These are phyloP conservation scores for Fistularia tabacaria DNA, from an alignment of 2,797 vertebrate species.

Conservation along the genomic window DNA sequence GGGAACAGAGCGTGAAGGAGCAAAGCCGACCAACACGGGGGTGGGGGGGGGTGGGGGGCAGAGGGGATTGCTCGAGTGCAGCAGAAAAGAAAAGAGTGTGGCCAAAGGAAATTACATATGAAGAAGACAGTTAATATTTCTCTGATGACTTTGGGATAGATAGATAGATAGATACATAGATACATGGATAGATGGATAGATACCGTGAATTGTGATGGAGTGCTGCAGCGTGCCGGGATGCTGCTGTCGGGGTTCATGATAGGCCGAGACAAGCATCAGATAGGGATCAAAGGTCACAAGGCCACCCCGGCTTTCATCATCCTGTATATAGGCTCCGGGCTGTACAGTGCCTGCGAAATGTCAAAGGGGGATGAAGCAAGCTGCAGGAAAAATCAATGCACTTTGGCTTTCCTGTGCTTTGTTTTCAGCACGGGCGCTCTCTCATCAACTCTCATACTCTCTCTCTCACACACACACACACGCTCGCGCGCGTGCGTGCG, in stretches of 20 bases:
- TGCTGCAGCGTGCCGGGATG: constrained; percentile 20
- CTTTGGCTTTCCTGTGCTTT: too few species aligned
- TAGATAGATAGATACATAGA: too few species aligned
- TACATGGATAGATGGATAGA: too few species aligned
- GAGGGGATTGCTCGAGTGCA: not conserved
- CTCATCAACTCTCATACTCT: too few species aligned
- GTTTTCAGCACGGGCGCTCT: too few species aligned
- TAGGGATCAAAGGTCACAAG: constrained; percentile 61
- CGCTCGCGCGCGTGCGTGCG: too few species aligned
- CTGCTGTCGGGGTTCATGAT: constrained; percentile 46
- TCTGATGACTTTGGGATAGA: too few species aligned
- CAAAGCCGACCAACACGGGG: constrained; percentile 12
- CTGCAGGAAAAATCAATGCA: not conserved
- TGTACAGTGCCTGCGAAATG: constrained; percentile 63
- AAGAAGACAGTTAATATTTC: not conserved
- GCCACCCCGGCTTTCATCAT: constrained; percentile 58
- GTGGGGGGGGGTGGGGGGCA: constrained; percentile 13
- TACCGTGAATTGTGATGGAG: constrained; percentile 7
- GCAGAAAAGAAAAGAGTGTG: constrained; percentile 5
- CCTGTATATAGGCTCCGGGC: constrained; percentile 50
- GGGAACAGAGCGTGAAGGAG: constrained; percentile 47
- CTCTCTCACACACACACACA: too few species aligned
- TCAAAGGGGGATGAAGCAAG: constrained; percentile 13
- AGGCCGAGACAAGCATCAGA: constrained; percentile 57
- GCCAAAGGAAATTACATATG: constrained; percentile 1